These are phyloP conservation scores for Tonatia bakeri DNA, from an alignment of 2,113 vertebrate genomes.

Conservation along the genomic window DNA sequence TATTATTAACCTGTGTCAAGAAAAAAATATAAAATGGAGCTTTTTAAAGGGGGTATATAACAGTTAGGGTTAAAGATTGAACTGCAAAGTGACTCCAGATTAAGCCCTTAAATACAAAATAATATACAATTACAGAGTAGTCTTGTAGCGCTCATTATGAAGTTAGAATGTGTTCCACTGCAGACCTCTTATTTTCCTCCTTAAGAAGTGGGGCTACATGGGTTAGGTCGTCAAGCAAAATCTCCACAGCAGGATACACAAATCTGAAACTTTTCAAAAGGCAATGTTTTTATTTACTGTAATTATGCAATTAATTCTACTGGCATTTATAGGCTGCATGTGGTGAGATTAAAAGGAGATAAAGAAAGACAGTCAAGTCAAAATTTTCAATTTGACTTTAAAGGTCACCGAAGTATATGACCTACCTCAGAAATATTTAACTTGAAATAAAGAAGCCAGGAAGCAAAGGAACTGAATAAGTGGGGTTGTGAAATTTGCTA, in stretches of 20 bases:
- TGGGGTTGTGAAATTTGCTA: conserved; percentile 42
- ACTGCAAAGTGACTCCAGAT: background rate
- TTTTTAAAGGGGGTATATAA: conserved; percentile 6
- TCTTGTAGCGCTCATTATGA: background rate
- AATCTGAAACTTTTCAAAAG: conserved; percentile 68
- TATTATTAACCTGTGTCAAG: conserved; percentile 9
- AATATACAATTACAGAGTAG: conserved; percentile 38
- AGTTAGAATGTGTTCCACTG: background rate
- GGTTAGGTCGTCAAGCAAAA: conserved; percentile 55
- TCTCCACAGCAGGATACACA: conserved; percentile 59
- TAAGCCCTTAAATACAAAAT: conserved; percentile 29
- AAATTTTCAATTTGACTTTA: conserved; percentile 71
- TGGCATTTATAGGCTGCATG: conserved; percentile 66
- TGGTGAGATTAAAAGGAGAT: conserved; percentile 51
- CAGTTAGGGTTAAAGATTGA: background rate
- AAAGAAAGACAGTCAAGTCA: conserved; percentile 65
- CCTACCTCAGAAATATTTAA: conserved; percentile 67
- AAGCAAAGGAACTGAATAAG: conserved; percentile 61
- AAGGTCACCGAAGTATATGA: conserved; percentile 68
- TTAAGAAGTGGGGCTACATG: background rate
- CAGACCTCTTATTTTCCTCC: conserved; percentile 33
- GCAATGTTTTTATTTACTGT: conserved; percentile 64
- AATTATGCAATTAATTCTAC: conserved; percentile 74
- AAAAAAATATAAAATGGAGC: background rate
- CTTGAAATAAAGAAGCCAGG: conserved; percentile 65